Base-by-base conservation (phyloP, 2,888 invertebrate genomes). In the Eledona agricola region DNA sequence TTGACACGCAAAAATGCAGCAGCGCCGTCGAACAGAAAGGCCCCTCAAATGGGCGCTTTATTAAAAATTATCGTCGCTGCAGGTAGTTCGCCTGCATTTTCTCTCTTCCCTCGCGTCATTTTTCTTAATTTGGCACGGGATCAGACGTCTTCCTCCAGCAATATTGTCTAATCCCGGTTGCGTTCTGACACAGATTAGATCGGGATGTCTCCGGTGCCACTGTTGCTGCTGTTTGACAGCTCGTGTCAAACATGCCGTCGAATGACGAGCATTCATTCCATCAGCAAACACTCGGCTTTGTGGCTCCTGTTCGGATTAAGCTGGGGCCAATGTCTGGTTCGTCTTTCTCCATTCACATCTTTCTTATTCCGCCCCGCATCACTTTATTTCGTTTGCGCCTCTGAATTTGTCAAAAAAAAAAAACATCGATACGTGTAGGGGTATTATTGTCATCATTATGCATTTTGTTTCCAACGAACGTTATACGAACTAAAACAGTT, bases 251-350 rank as follows among this genome's bases (percentile, higher is more conserved):
- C 54, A 49, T 46, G 32, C 52, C 40, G 51, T 38, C 51, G 34
- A 51, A 45, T 51, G 45, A 51, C 46, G 47, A 47, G 35, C 53
- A 47, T 53, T 54, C 49, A 50, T 54, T 54, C 43, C 54, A 29
- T 54, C 54, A 50, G 54, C 54, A 54, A 54, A 49, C 54, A 50
- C 43, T 49, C 35, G 54, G 43, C 54, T 54, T 54, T 54, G 54
- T 54, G 54, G 54, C 37, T 50, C 42, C 42, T 54, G 54, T 50
- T 32, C 49, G 54, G 54, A 54, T 54, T 50, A 54, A 35, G 37
- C 37, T 31, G 42, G 26, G 49, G 20, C 47, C 32, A n/a, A n/a
- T n/a, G 26, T 38, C 22, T 37, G 34, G 9, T 32, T 40, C 51
- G 45, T 35, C 52, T 32, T 46, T 22, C 35, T 32, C 38, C 26